These are phyloP conservation scores for Prionailurus viverrinus DNA, from an alignment of 2,113 vertebrate species.

Conservation along the genomic window DNA sequence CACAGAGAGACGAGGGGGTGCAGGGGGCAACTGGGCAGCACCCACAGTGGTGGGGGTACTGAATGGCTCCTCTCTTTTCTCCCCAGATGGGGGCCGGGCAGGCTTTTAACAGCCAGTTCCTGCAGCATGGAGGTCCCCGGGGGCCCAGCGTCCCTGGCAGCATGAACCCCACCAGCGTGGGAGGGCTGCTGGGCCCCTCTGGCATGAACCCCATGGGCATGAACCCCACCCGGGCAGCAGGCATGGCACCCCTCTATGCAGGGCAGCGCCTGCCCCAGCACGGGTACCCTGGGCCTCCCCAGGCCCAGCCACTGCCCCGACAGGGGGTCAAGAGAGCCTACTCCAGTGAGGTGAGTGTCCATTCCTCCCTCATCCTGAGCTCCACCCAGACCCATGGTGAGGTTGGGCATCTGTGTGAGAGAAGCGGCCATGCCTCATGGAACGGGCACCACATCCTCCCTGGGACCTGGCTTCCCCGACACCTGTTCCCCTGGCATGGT, in stretches of 20 bases:
- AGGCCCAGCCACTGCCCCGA: constrained; percentile 90
- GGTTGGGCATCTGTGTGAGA: not conserved
- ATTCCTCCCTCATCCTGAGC: accelerated
- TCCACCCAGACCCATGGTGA: not conserved
- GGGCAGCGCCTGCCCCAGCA: constrained; percentile 94
- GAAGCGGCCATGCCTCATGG: not conserved
- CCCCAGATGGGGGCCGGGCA: constrained; percentile 93
- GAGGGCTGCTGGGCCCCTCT: constrained; percentile 84
- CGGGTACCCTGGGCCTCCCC: constrained; percentile 86
- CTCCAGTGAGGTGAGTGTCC: constrained; percentile 90
- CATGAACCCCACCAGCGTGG: constrained; percentile 85
- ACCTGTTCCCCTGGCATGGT: not conserved
- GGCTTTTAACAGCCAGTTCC: constrained; percentile 94
- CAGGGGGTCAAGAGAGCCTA: constrained; percentile 94
- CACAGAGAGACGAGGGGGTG: accelerated
- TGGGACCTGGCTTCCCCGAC: not conserved
- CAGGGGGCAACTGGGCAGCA: not conserved
- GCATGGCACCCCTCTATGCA: constrained; percentile 88
- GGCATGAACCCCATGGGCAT: constrained; percentile 90
- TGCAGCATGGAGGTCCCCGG: constrained; percentile 92
- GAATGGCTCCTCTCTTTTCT: not conserved
- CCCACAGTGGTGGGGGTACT: not conserved
- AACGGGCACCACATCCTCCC: too few relatives aligned
- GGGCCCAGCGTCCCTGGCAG: constrained; percentile 86
- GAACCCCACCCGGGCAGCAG: constrained; percentile 88